Evolutionary conservation across 2,888 invertebrate species (phyloP), one percentile per base, ranked within the genome.

Genomic region (Trissoscelio sp.): DNA sequence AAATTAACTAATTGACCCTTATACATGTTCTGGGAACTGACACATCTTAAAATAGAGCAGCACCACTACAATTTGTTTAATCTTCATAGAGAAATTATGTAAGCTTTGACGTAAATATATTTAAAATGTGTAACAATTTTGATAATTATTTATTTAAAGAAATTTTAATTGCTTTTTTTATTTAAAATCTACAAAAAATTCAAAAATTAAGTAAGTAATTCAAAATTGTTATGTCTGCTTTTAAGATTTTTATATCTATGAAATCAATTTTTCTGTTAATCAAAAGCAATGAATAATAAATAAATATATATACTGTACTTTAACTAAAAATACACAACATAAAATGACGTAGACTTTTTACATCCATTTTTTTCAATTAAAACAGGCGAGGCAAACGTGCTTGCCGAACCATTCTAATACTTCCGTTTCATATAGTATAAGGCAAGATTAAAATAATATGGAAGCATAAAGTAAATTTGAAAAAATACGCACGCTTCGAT

Each of bases 401-500:
- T 39, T 60, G 51, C 51, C 58, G 70, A 72, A 51, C 60, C 70
- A 16, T 51, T 60, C 60, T 58, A 60, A 72, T 46, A 60, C 37
- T 72, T 60, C 70, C 70, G 70, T 72, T 51, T 72, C 34, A 34
- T 28, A 44, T 18, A 20, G 9, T 24, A 22, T 60, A 34, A 51
- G 11, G 16, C 18, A 7, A 39, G 42, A 60, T 51, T 39, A 37
- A 66, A 51, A 28, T 34, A 60, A 46, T 44, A 57, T 46, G n/a
- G 5, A n/a, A 11, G 51, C 24, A n/a, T 28, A 9, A 31, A 37
- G 6, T 20, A 14, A 64, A 22, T 22, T 14, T 51, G 11, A 66
- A 66, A 67, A 53, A 39, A 42, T 24, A 18, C 18, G 11, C 39
- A 22, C 24, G 22, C n/a, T 14, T 14, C 2, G 4, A 28, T 12